phyloP scores from a whole-genome alignment of 1,140 invertebrate genomes.

The Euschistus heros region DNA sequence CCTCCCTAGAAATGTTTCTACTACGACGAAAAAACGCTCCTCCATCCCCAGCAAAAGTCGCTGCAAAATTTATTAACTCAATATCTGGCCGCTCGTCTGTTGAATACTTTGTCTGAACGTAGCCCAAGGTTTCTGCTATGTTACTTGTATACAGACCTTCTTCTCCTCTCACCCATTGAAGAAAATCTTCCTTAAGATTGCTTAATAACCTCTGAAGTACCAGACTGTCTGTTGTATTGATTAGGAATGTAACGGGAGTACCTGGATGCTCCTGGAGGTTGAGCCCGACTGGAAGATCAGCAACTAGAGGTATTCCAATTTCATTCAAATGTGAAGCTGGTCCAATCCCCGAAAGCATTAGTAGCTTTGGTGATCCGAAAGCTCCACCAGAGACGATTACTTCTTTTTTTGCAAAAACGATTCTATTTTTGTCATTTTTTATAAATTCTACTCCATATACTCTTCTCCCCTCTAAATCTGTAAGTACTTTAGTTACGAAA shows the following conservation, averaged over 20 bases:
- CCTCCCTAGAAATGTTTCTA: not conserved
- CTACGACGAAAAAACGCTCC: not conserved
- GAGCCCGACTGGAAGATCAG: constrained; percentile 59
- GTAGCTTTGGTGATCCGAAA: constrained; percentile 51
- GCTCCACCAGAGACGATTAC: constrained; percentile 51
- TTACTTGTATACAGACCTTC: constrained; percentile 35
- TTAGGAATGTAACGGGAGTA: constrained; percentile 28
- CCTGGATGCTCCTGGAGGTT: constrained; percentile 72
- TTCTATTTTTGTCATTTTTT: constrained; percentile 33
- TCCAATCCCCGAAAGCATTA: constrained; percentile 59
- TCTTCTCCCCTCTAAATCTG: constrained; percentile 40
- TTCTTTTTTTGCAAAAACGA: constrained; percentile 40
- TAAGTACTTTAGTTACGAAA: constrained; percentile 34
- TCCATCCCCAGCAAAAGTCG: constrained; percentile 34
- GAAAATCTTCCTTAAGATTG: constrained; percentile 47
- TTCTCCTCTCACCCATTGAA: constrained; percentile 25
- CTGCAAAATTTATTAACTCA: constrained; percentile 35
- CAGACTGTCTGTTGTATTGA: constrained; percentile 64
- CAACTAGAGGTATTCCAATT: constrained; percentile 50
- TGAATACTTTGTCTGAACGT: constrained; percentile 31
- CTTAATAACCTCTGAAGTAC: constrained; percentile 68
- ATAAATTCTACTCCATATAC: constrained; percentile 48
- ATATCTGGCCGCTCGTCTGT: constrained; percentile 33
- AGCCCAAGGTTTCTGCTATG: constrained; percentile 31
- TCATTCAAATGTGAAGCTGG: constrained; percentile 53